Evolutionary conservation across 2,888 invertebrate genomes (phyloP).

Genomic region (Bimastos eiseni): DNA sequence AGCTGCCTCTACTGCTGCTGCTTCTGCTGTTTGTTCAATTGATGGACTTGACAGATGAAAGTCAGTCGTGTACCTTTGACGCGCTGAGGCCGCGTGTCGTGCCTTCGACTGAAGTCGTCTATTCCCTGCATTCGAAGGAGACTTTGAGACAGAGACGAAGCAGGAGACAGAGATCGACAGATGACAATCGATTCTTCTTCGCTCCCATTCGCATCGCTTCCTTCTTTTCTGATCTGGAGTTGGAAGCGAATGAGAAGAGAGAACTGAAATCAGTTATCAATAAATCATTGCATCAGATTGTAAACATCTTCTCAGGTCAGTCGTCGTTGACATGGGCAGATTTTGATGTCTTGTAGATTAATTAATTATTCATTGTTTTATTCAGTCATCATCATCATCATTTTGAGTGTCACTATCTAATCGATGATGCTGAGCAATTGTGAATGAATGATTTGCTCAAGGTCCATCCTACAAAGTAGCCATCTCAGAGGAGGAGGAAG

Average conservation of each 20-base stretch:
- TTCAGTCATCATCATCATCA: neutral
- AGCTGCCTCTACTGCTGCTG: neutral
- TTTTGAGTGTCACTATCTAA: too few species aligned
- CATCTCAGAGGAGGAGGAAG: too few species aligned
- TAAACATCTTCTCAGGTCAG: slow-evolving; percentile 19
- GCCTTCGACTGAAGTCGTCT: neutral
- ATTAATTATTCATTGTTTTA: neutral
- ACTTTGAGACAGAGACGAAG: neutral
- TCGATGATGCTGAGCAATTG: too few species aligned
- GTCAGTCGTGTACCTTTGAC: neutral
- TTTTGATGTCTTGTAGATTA: neutral
- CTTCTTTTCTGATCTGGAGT: slow-evolving; percentile 1
- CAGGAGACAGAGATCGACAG: neutral
- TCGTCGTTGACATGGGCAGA: neutral
- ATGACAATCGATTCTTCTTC: neutral
- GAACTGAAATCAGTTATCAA: neutral
- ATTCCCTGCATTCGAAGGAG: neutral
- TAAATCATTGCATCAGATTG: neutral
- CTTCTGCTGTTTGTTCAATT: neutral
- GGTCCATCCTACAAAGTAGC: too few species aligned
- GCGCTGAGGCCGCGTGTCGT: neutral
- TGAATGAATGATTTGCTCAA: too few species aligned
- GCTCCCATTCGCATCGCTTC: neutral
- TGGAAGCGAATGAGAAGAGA: neutral
- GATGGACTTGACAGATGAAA: neutral